Evolutionary conservation across 1,140 invertebrate species (phyloP).

Genomic region (Drosophila bifasciata): DNA sequence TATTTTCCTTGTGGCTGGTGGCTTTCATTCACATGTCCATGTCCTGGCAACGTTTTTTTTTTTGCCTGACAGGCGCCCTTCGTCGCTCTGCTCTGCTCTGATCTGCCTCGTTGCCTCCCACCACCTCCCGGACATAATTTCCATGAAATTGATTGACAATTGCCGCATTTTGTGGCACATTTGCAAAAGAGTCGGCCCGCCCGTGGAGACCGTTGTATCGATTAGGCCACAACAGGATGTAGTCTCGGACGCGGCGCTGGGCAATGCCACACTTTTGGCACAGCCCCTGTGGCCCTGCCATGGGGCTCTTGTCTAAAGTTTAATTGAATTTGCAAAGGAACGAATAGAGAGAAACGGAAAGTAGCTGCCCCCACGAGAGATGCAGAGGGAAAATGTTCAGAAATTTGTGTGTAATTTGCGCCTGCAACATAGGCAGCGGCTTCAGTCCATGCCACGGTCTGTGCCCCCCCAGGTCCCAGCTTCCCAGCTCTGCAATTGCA

Average conservation of each 20-base stretch:
- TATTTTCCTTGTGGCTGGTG: conserved; percentile 7
- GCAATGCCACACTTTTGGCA: neutral
- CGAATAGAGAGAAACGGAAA: neutral
- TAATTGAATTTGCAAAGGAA: conserved; percentile 51
- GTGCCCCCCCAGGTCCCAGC: neutral
- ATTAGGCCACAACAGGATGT: conserved; percentile 67
- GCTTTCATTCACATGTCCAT: conserved; percentile 26
- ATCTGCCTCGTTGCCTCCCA: conserved; percentile 1
- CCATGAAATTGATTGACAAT: conserved; percentile 81
- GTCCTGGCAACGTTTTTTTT: conserved; percentile 55
- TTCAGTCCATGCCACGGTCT: neutral
- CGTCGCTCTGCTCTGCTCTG: conserved; percentile 15
- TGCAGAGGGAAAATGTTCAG: neutral
- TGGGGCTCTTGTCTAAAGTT: conserved; percentile 27
- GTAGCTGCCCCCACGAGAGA: neutral
- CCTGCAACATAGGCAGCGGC: conserved; percentile 25
- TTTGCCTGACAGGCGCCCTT: conserved; percentile 66
- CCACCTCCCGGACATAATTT: conserved; percentile 69
- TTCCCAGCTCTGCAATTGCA: conserved; percentile 38
- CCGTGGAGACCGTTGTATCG: conserved; percentile 61
- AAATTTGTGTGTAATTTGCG: conserved; percentile 65
- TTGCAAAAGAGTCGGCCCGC: conserved; percentile 64
- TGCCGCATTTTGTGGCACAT: conserved; percentile 78
- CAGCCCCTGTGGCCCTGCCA: conserved; percentile 1
- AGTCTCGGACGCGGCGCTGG: conserved; percentile 44